Conservation (phyloP, 2,888 invertebrate genomes). For the Gonocerus acuteangulatus region DNA sequence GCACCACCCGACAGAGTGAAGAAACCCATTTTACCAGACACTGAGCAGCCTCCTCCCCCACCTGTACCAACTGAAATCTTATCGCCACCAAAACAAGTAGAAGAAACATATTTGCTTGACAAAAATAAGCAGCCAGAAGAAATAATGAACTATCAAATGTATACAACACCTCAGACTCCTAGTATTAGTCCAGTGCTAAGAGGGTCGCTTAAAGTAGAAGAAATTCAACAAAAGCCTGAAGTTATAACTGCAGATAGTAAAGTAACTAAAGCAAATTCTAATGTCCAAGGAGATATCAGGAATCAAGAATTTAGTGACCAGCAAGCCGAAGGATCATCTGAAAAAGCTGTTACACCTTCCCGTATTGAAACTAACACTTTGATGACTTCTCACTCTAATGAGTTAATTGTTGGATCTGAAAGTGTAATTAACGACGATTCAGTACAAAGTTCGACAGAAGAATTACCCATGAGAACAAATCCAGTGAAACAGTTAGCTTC, state of each 20-base stretch:
- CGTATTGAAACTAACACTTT: constrained; percentile 9
- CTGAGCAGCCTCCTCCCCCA: constrained; percentile 36
- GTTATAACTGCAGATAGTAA: constrained; percentile 38
- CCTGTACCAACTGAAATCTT: constrained; percentile 37
- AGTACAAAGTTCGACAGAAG: not conserved
- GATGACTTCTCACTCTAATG: constrained; percentile 13
- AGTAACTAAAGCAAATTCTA: constrained; percentile 31
- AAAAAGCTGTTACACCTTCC: constrained; percentile 10
- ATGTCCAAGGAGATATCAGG: not conserved
- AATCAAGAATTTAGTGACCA: constrained; percentile 18
- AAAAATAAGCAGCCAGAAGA: constrained; percentile 28
- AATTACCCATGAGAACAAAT: not conserved
- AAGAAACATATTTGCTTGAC: constrained; percentile 12
- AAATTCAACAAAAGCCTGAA: constrained; percentile 37
- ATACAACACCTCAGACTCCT: constrained; percentile 24
- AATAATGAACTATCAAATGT: constrained; percentile 1
- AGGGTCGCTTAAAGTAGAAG: constrained; percentile 37
- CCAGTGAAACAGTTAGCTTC: constrained; percentile 16
- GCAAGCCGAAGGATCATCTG: not conserved
- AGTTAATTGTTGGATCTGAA: constrained; percentile 39
- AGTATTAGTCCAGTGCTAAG: constrained; percentile 35
- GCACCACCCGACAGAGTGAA: constrained; percentile 34
- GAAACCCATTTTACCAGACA: constrained; percentile 37
- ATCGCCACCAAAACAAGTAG: constrained; percentile 36
- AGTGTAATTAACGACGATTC: constrained; percentile 34